Evolutionary conservation across 2,888 invertebrate species (phyloP).

Genomic region (Temnothorax unifasciatus): DNA sequence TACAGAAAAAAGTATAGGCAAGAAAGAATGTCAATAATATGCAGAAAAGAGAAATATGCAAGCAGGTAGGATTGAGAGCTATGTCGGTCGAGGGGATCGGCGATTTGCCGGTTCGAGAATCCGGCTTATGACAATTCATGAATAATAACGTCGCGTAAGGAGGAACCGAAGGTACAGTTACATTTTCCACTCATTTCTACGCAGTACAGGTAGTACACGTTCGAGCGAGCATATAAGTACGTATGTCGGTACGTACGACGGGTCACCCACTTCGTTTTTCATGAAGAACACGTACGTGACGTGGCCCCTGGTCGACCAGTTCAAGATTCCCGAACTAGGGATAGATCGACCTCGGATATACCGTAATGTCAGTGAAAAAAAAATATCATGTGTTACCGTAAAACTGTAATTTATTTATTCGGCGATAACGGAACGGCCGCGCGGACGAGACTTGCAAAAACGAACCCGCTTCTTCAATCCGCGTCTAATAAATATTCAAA

Average conservation of each 20-base stretch:
- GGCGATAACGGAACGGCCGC: not conserved
- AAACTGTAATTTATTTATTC: slow-evolving; percentile 20
- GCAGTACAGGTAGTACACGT: slow-evolving; percentile 70
- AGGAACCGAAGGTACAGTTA: slow-evolving; percentile 76
- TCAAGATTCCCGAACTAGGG: slow-evolving; percentile 62
- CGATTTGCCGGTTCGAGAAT: slow-evolving; percentile 1
- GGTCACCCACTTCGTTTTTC: slow-evolving; percentile 80
- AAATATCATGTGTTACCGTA: not conserved
- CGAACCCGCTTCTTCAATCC: not conserved
- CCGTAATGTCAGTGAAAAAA: slow-evolving; percentile 52
- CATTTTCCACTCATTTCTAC: slow-evolving; percentile 79
- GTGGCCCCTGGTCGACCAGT: slow-evolving; percentile 60
- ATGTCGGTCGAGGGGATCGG: slow-evolving; percentile 35
- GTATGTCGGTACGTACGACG: slow-evolving; percentile 53
- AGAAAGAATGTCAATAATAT: not conserved
- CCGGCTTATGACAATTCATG: slow-evolving; percentile 61
- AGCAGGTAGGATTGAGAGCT: slow-evolving; percentile 1
- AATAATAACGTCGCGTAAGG: slow-evolving; percentile 64
- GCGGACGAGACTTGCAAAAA: not conserved
- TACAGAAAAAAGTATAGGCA: not conserved
- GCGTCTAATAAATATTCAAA: slow-evolving; percentile 18
- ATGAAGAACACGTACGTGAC: slow-evolving; percentile 82
- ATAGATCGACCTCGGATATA: slow-evolving; percentile 59
- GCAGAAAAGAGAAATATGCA: slow-evolving; percentile 11
- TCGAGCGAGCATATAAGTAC: slow-evolving; percentile 32